Evolutionary conservation across 1,140 invertebrate species (phyloP), one percentile per base, ranked within the genome.

Genomic region (Melitaea cinxia): DNA sequence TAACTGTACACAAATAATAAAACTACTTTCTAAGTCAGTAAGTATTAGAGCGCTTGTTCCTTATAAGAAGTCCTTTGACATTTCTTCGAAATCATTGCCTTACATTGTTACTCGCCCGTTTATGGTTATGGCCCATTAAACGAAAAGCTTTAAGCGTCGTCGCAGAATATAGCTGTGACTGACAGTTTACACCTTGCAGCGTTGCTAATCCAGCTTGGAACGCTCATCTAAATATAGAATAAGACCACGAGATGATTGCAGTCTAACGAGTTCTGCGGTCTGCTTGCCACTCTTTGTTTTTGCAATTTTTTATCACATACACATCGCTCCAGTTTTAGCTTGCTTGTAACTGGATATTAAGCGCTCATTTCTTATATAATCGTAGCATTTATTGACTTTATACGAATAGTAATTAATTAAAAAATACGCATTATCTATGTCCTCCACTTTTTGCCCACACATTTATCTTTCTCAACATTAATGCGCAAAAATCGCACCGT

Each of bases 391-490:
- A 21, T 37, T n/a, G 37, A 42, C 37, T 42, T 6, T 17, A n/a
- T 47, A 0, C 15, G 42, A 37, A 23, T 26, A 28, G 28, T 55
- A 19, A 39, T 59, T 54, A 37, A 47, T 66, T 53, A 26, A 19
- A 5, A 39, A 49, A 58, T 60, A 55, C 28, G 37, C 12, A 35
- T 5, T 35, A 49, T 47, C 60, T 65, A 50, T 74, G 73, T 82
- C 66, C 61, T 68, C 45, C 47, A 64, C 78, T 75, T 75, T 78
- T 72, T 70, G 72, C 76, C 74, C 70, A 68, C 72, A 72, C 83
- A 87, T 88, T 88, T 84, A 85, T 88, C 84, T 84, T 83, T 83
- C 75, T 72, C 71, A 75, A 75, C 81, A 81, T 88, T 82, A 86
- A 77, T 75, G 80, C 77, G 79, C 72, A 73, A 84, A 89, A 84